Evolutionary conservation across 1,140 invertebrate species (phyloP).

Genomic region (Brachionus manjavacas): DNA sequence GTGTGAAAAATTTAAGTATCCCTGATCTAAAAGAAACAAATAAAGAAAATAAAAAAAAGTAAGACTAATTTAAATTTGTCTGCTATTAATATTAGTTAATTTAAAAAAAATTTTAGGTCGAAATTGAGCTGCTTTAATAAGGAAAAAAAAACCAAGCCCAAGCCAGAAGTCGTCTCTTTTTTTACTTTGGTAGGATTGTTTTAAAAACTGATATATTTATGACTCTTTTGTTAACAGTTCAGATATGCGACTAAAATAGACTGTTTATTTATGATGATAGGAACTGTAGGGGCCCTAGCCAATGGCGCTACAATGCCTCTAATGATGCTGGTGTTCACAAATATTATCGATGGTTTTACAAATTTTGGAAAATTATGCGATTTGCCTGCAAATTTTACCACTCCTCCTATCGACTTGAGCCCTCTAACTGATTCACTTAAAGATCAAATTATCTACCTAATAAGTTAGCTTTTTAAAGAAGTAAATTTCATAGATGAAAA

Average conservation of each 20-base stretch:
- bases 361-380: conserved; percentile 8
- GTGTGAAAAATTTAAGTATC: background rate
- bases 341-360: conserved; percentile 44
- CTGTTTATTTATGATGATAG: conserved; percentile 51
- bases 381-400: background rate
- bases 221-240: conserved; percentile 49
- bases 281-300: conserved; percentile 46
- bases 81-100: too few relatives aligned
- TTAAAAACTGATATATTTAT: background rate
- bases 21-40: background rate
- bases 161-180: background rate
- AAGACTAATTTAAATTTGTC: background rate
- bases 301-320: conserved; percentile 51
- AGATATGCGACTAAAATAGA: conserved; percentile 50
- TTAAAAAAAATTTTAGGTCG: background rate
- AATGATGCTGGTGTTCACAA: conserved; percentile 56
- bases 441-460: conserved; percentile 23
- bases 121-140: background rate
- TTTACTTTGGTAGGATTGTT: background rate
- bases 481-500: background rate
- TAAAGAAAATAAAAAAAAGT: conserved; percentile 13
- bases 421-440: background rate
- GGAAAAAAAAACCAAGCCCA: background rate
- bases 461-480: background rate
- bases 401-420: background rate